These are phyloP conservation scores for Cephus pulcher DNA, from an alignment of 2,888 invertebrate species.

Conservation along the genomic window DNA sequence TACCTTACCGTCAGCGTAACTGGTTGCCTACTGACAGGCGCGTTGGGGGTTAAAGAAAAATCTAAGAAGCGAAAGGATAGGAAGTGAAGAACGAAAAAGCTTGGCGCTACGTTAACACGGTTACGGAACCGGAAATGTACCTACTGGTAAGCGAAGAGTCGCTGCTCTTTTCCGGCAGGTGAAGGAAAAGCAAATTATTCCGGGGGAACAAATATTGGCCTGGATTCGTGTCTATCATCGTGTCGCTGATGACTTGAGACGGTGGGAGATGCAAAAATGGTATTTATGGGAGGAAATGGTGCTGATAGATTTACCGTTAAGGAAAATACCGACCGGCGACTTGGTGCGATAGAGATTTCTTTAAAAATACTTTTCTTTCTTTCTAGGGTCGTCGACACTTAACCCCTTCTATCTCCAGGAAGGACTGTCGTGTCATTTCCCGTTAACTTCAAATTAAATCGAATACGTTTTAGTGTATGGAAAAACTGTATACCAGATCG, in stretches of 20 bases:
- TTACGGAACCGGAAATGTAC: constrained; percentile 41
- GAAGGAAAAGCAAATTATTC: constrained; percentile 52
- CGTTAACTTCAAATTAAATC: neutral
- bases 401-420: neutral
- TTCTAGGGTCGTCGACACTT: neutral
- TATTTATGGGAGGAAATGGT: constrained; percentile 11
- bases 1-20: too few species aligned
- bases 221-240: neutral
- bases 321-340: constrained; percentile 10
- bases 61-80: too few species aligned
- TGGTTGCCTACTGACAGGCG: too few species aligned
- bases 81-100: too few species aligned
- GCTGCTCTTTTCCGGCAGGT: constrained; percentile 35
- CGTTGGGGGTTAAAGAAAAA: too few species aligned
- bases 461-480: neutral
- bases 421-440: neutral
- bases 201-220: constrained; percentile 47
- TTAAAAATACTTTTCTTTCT: too few species aligned
- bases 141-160: constrained; percentile 31
- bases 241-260: constrained; percentile 18
- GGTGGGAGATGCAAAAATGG: constrained; percentile 19
- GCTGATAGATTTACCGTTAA: constrained; percentile 28
- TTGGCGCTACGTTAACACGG: constrained; percentile 24
- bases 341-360: neutral
- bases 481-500: neutral